Conservation (phyloP, 2,888 invertebrate genomes). For the Acanthopleura granulata region DNA sequence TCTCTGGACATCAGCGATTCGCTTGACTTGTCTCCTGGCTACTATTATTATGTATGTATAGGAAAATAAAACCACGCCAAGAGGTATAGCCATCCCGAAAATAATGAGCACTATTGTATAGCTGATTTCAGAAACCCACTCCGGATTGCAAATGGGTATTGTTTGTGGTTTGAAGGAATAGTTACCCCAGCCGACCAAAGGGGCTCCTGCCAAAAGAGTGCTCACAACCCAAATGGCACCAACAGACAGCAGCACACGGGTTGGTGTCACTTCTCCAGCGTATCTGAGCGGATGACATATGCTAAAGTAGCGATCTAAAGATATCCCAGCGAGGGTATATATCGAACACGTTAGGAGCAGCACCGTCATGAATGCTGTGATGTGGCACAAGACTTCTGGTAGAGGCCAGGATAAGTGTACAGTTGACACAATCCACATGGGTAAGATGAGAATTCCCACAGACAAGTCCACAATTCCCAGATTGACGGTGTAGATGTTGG, state of each 20-base stretch:
- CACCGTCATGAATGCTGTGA: conserved; percentile 36
- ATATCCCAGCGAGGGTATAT: conserved; percentile 48
- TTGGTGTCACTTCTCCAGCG: conserved; percentile 41
- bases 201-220: conserved; percentile 40
- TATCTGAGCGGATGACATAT: conserved; percentile 54
- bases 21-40: conserved; percentile 39
- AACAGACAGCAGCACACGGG: conserved; percentile 31
- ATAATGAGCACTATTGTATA: conserved; percentile 39
- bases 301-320: conserved; percentile 51
- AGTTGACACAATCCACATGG: conserved; percentile 37
- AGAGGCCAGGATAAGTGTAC: conserved; percentile 28
- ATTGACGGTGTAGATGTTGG: conserved; percentile 39
- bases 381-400: conserved; percentile 30
- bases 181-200: conserved; percentile 52
- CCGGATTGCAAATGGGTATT: conserved; percentile 49
- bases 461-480: conserved; percentile 38
- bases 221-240: conserved; percentile 44
- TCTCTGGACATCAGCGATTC: conserved; percentile 38
- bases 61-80: conserved; percentile 41
- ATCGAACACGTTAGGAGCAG: conserved; percentile 48
- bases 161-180: conserved; percentile 49
- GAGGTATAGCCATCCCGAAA: conserved; percentile 38
- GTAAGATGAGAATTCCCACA: conserved; percentile 35
- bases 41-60: conserved; percentile 43
- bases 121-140: conserved; percentile 28